These are phyloP conservation scores for Sitobion miscanthi DNA, from an alignment of 1,140 invertebrate genomes.

Conservation along the genomic window DNA sequence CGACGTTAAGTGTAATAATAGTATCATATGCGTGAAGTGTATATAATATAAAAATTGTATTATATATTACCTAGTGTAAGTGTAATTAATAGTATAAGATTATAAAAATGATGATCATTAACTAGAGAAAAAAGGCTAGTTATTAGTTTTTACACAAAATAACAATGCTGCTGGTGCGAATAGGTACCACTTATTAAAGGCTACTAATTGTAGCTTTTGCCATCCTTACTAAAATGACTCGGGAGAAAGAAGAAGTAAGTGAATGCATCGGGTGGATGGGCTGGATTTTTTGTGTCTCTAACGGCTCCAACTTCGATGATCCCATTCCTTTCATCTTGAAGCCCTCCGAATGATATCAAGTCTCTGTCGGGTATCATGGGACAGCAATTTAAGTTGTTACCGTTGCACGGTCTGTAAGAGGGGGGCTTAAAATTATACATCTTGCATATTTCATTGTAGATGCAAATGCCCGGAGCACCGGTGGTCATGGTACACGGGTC, in stretches of 20 bases:
- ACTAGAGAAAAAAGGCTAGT: no score
- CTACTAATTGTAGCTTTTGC: background rate
- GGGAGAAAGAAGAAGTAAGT: background rate
- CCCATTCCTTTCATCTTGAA: accelerated
- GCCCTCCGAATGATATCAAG: background rate
- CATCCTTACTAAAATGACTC: background rate
- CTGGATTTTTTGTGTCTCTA: background rate
- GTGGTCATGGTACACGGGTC: background rate
- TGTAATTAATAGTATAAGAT: no score
- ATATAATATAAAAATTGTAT: no score
- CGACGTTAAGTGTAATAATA: no score
- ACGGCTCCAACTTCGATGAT: background rate
- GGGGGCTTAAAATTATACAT: background rate
- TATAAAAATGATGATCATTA: no score
- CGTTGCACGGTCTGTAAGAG: accelerated
- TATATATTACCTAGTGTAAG: no score
- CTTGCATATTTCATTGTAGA: background rate
- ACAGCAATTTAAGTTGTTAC: background rate
- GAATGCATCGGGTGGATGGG: background rate
- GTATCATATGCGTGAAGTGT: no score
- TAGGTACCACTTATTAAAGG: accelerated
- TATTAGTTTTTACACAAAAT: background rate
- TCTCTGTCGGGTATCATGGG: background rate
- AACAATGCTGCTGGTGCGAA: background rate
- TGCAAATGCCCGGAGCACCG: background rate